These are phyloP conservation scores for Drosophila meridiana DNA, from an alignment of 2,888 invertebrate genomes.

Conservation along the genomic window DNA sequence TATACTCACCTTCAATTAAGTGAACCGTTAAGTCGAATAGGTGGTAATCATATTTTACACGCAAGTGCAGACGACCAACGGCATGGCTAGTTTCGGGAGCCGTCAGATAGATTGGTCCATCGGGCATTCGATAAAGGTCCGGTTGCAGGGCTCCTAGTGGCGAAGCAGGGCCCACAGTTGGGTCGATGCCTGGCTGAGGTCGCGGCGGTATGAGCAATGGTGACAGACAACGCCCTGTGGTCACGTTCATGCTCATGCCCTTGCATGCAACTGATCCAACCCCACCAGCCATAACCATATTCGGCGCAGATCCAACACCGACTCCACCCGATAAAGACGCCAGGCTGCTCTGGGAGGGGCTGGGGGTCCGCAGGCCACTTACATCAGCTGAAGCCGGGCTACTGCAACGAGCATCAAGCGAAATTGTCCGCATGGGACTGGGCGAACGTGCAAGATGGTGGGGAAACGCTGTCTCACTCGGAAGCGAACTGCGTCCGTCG, in stretches of 20 bases:
- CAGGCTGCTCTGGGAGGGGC: constrained; percentile 90
- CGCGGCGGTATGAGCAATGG: constrained; percentile 92
- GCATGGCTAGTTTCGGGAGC: constrained; percentile 88
- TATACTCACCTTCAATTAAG: constrained; percentile 91
- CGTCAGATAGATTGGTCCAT: constrained; percentile 91
- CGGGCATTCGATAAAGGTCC: constrained; percentile 92
- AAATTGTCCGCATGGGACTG: constrained; percentile 92
- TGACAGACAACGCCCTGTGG: constrained; percentile 88
- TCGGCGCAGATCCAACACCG: constrained; percentile 70
- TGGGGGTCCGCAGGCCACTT: constrained; percentile 86
- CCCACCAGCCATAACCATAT: constrained; percentile 77
- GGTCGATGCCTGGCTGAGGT: constrained; percentile 85
- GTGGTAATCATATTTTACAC: constrained; percentile 95
- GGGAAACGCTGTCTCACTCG: constrained; percentile 82
- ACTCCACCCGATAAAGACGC: constrained; percentile 87
- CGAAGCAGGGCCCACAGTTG: constrained; percentile 85
- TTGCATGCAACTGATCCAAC: constrained; percentile 58
- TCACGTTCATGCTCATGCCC: constrained; percentile 35
- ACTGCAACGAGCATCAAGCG: constrained; percentile 90
- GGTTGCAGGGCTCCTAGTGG: constrained; percentile 94
- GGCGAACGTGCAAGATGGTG: constrained; percentile 88
- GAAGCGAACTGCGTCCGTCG: constrained; percentile 89
- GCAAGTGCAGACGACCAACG: constrained; percentile 92
- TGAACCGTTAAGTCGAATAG: constrained; percentile 96
- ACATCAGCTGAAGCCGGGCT: constrained; percentile 86